A percentile compares a stretch with the other conserved stretches of the same genome.
Conservation (phyloP, 1,140 invertebrate genomes). For the Cecropterus lyciades region DNA sequence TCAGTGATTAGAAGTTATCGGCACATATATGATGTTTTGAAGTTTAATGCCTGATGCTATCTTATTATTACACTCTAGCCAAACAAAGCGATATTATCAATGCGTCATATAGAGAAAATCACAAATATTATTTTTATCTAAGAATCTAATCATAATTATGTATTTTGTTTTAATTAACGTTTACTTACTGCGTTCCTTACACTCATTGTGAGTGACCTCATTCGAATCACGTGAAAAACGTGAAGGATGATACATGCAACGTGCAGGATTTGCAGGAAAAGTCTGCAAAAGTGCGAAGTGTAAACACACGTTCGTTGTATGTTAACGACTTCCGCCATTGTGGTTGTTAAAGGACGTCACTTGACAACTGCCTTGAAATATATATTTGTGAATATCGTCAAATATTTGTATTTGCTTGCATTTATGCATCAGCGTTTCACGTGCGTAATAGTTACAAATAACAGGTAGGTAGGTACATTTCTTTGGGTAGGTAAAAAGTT, state of each 20-base stretch:
- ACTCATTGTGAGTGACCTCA: conserved; percentile 5
- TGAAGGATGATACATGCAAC: background rate
- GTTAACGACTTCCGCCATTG: conserved; percentile 21
- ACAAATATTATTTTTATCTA: conserved; percentile 7
- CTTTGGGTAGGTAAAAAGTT: no score
- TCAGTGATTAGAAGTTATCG: no score
- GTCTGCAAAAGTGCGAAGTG: conserved; percentile 2
- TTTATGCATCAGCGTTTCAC: no score
- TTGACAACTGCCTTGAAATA: conserved; percentile 19
- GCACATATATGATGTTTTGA: no score
- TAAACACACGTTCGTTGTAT: conserved; percentile 8
- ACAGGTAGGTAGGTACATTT: no score
- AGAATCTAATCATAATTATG: background rate
- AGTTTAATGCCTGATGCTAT: no score
- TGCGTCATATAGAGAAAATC: conserved; percentile 6
- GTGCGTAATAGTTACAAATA: no score
- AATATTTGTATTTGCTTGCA: background rate
- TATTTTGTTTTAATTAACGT: background rate
- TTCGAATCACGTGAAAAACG: conserved; percentile 11
- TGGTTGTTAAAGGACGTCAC: conserved; percentile 21
- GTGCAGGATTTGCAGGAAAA: conserved; percentile 13
- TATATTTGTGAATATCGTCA: conserved; percentile 5
- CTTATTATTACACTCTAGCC: no score
- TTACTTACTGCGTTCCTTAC: background rate
- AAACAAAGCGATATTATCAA: background rate